phyloP scores from a whole-genome alignment of 2,888 invertebrate species.

The Nesidiocoris tenuis region DNA sequence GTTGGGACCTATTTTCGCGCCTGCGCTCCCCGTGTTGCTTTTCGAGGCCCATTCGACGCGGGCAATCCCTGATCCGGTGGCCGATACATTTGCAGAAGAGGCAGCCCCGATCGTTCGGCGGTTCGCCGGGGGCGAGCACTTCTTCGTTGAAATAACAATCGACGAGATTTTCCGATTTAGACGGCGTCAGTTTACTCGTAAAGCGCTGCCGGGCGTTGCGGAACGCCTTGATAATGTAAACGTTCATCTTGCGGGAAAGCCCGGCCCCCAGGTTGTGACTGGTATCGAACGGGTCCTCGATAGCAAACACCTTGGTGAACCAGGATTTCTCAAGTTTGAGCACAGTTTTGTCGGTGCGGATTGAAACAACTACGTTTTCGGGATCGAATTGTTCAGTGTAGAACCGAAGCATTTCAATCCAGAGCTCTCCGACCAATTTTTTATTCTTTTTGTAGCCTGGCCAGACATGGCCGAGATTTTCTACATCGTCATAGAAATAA shows the following conservation, averaged over 20 bases:
- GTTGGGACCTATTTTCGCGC: not conserved
- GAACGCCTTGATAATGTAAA: conserved; percentile 48
- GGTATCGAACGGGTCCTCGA: conserved; percentile 65
- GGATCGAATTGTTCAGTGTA: conserved; percentile 60
- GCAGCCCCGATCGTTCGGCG: conserved; percentile 60
- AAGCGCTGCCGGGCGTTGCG: conserved; percentile 45
- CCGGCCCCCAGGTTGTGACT: conserved; percentile 61
- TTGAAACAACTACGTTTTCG: conserved; percentile 57
- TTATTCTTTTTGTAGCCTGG: conserved; percentile 55
- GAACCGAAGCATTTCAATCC: conserved; percentile 59
- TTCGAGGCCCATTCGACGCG: not conserved
- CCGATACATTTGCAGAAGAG: conserved; percentile 60
- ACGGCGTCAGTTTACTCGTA: conserved; percentile 7
- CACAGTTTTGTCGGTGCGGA: conserved; percentile 56
- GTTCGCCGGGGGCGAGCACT: conserved; percentile 54
- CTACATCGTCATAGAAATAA: conserved; percentile 58
- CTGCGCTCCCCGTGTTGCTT: not conserved
- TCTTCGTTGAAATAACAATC: conserved; percentile 53
- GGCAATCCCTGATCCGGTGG: conserved; percentile 58
- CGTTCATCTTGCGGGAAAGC: conserved; percentile 59
- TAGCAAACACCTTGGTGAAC: conserved; percentile 59
- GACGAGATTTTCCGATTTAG: conserved; percentile 45
- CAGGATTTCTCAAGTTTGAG: conserved; percentile 60
- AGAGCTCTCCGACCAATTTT: conserved; percentile 57
- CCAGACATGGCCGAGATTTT: conserved; percentile 54